Conservation (phyloP, 2,797 vertebrate species). For the Cygnus olor region DNA sequence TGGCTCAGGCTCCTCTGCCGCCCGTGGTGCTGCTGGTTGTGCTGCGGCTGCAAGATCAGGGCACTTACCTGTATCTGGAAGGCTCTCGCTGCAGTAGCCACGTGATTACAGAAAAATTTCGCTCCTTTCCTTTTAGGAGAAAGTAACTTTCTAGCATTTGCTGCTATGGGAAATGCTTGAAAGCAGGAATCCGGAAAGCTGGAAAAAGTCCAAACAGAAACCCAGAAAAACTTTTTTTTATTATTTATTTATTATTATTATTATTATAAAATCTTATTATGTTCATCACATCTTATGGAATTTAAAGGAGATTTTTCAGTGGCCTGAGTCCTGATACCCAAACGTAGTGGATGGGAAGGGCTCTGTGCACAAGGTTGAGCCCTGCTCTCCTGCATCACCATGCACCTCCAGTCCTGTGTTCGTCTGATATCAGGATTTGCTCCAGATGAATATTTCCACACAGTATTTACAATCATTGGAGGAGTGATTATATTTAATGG, state of each 20-base stretch:
- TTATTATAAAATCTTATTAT: not conserved
- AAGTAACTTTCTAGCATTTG: not conserved
- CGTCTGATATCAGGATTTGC: not conserved
- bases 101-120: not conserved
- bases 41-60: not conserved
- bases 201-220: not conserved
- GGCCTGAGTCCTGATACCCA: not conserved
- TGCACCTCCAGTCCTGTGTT: not conserved
- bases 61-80: not conserved
- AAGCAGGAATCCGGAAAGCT: not conserved
- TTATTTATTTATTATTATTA: too few relatives aligned
- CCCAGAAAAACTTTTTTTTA: not conserved
- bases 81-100: rapidly evolving
- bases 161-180: not conserved
- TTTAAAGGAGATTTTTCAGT: slow-evolving; percentile 15
- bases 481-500: slow-evolving; percentile 62
- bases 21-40: not conserved
- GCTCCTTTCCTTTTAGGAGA: not conserved
- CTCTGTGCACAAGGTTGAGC: not conserved
- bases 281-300: not conserved
- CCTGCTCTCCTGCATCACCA: not conserved
- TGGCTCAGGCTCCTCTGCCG: not conserved
- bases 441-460: not conserved
- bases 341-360: not conserved
- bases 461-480: slow-evolving; percentile 61